Evolutionary conservation across 2,113 vertebrate genomes (phyloP).

Genomic region (Lepisosteus oculatus): DNA sequence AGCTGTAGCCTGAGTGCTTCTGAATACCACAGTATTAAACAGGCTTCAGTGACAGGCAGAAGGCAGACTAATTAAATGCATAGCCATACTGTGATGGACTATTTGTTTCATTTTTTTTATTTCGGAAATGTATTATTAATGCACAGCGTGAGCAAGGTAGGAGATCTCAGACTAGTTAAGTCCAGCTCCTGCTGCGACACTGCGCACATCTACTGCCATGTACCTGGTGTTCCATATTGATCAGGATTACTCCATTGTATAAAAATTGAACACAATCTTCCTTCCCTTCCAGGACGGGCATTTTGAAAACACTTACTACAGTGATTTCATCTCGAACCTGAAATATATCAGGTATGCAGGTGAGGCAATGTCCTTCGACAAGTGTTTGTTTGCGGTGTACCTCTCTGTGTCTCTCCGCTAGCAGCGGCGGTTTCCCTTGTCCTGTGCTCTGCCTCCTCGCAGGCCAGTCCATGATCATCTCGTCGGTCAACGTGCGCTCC

Average conservation of each 20-base stretch:
- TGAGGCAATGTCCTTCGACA: constrained; percentile 41
- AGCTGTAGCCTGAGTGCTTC: too few species aligned
- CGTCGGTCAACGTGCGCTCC: constrained; percentile 64
- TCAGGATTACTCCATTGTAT: neutral
- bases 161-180: too few species aligned
- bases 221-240: too few species aligned
- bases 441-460: neutral
- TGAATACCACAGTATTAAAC: too few species aligned
- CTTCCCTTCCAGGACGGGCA: constrained; percentile 65
- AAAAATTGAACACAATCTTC: neutral
- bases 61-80: too few species aligned
- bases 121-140: too few species aligned
- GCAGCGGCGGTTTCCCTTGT: neutral
- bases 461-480: constrained; percentile 74
- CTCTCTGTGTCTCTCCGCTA: neutral
- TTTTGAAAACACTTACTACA: constrained; percentile 89
- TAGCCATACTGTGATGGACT: too few species aligned
- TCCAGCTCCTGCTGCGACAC: too few species aligned
- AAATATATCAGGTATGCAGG: constrained; percentile 73
- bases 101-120: too few species aligned
- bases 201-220: too few species aligned
- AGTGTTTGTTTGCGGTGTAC: neutral
- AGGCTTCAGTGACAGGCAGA: too few species aligned
- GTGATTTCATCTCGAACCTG: constrained; percentile 76
- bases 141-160: too few species aligned